A percentile compares a stretch with the other conserved stretches of the same genome.
Evolutionary conservation across 2,113 vertebrate genomes (phyloP).

Genomic region (Eublepharis macularius): DNA sequence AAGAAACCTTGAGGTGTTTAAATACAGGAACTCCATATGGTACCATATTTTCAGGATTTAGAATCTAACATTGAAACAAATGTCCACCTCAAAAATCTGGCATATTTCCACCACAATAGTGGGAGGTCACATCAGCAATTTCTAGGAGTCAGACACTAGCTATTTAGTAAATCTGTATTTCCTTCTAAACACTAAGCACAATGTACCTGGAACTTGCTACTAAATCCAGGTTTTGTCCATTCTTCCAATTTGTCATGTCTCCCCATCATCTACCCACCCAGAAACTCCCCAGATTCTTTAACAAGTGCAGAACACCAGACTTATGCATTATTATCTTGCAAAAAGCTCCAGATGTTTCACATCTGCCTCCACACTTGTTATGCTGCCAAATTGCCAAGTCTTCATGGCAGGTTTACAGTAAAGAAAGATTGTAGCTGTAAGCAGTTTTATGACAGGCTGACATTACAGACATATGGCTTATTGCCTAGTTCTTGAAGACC

Average conservation of each 20-base stretch:
- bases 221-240: background rate
- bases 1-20: background rate
- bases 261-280: background rate
- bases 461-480: slow-evolving; percentile 1
- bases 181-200: background rate
- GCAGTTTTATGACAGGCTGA: slow-evolving; percentile 25
- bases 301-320: slow-evolving; percentile 9
- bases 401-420: slow-evolving; percentile 22
- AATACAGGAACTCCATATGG: background rate
- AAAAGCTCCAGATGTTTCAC: slow-evolving; percentile 19
- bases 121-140: background rate
- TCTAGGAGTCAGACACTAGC: background rate
- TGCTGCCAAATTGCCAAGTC: slow-evolving; percentile 2
- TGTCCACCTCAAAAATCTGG: background rate
- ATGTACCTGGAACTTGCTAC: background rate
- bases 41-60: too few relatives aligned
- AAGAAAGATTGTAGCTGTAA: slow-evolving; percentile 30
- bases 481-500: background rate
- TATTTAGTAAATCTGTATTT: background rate
- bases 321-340: background rate
- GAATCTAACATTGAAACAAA: background rate
- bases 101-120: background rate
- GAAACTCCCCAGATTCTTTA: background rate
- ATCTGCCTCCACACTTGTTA: slow-evolving; percentile 29
- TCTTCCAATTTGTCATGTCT: background rate